phyloP scores from a whole-genome alignment of 2,113 vertebrate genomes.

The Mugil cephalus region DNA sequence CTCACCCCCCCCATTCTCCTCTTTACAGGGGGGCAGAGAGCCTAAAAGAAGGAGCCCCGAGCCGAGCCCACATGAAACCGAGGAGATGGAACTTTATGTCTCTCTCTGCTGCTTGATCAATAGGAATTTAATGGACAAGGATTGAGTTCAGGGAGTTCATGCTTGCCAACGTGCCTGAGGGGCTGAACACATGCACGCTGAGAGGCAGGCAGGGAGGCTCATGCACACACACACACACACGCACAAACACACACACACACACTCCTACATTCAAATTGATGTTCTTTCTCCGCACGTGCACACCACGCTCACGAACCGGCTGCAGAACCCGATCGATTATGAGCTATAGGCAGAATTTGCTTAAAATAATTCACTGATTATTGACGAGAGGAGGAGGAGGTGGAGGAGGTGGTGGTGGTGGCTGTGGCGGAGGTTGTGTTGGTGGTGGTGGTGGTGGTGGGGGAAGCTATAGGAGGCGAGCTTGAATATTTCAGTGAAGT shows the following conservation, averaged over 20 bases:
- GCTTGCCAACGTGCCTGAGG: conserved; percentile 80
- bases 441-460: not conserved
- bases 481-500: conserved; percentile 70
- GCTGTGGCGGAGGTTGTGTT: too few relatives aligned
- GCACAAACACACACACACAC: conserved; percentile 24
- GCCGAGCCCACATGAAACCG: conserved; percentile 71
- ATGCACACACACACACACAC: conserved; percentile 31
- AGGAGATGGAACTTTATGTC: conserved; percentile 80
- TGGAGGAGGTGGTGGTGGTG: too few relatives aligned
- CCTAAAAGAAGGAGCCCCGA: conserved; percentile 56
- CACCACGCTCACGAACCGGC: conserved; percentile 35
- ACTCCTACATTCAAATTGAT: conserved; percentile 39
- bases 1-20: conserved; percentile 23
- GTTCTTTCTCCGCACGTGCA: conserved; percentile 27
- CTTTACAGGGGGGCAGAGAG: conserved; percentile 16
- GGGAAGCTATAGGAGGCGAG: conserved; percentile 26
- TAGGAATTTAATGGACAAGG: conserved; percentile 84
- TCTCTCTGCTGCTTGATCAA: conserved; percentile 82
- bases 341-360: conserved; percentile 40
- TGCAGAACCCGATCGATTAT: conserved; percentile 51
- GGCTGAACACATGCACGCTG: conserved; percentile 73
- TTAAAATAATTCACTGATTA: conserved; percentile 49
- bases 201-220: conserved; percentile 52
- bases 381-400: conserved; percentile 16
- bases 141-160: conserved; percentile 85